A percentile compares a stretch with the other conserved stretches of the same genome.
These are phyloP conservation scores for Mareca strepera DNA, from an alignment of 2,797 vertebrate genomes.

Conservation along the genomic window DNA sequence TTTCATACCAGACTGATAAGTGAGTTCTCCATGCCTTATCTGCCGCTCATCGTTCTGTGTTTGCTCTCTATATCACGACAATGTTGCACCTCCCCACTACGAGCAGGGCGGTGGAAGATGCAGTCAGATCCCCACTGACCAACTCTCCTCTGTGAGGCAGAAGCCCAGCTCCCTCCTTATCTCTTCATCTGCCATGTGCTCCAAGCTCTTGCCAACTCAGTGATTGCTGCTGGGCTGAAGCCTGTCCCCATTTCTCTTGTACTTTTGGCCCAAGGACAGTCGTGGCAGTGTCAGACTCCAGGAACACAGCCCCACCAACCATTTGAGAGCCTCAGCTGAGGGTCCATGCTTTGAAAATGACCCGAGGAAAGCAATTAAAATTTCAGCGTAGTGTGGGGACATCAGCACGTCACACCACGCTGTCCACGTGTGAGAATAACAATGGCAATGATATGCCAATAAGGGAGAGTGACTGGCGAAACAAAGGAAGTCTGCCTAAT, in stretches of 20 bases:
- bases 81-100: not conserved
- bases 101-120: not conserved
- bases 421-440: accelerated
- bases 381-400: accelerated
- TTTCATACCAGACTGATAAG: not conserved
- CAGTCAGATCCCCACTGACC: accelerated
- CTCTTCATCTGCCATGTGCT: accelerated
- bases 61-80: not conserved
- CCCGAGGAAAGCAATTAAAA: not conserved
- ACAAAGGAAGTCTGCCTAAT: not conserved
- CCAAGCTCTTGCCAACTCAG: not conserved
- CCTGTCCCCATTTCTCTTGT: not conserved
- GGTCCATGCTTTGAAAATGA: not conserved
- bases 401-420: accelerated
- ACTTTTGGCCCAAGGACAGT: accelerated
- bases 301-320: not conserved
- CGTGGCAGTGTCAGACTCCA: not conserved
- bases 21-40: not conserved
- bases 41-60: not conserved
- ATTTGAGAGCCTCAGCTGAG: not conserved
- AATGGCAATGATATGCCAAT: not conserved
- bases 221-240: not conserved
- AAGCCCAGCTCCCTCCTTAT: not conserved
- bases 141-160: not conserved
- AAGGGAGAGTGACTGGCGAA: not conserved